Evolutionary conservation across 2,113 vertebrate genomes (phyloP).

Genomic region (Naja naja): DNA sequence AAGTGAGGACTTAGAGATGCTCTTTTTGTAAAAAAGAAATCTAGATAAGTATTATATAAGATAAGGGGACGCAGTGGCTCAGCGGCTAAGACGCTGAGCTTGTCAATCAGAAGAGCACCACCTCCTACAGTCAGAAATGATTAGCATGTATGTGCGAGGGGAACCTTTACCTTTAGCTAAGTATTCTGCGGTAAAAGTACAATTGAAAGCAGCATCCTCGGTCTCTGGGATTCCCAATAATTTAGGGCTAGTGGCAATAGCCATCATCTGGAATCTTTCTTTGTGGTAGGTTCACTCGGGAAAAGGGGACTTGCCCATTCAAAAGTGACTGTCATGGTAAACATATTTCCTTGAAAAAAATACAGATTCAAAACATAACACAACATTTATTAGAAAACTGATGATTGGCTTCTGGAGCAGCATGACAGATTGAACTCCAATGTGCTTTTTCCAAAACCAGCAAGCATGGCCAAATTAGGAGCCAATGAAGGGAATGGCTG

Average conservation of each 20-base stretch:
- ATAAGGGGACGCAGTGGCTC: too few species aligned
- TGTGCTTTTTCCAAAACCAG: not conserved
- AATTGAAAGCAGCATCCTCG: not conserved
- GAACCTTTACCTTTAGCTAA: not conserved
- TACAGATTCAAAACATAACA: not conserved
- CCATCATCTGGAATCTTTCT: not conserved
- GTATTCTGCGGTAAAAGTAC: not conserved
- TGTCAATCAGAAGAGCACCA: too few species aligned
- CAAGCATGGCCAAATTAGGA: not conserved
- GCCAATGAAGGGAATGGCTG: not conserved
- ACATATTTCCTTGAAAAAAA: not conserved
- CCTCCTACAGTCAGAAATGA: too few species aligned
- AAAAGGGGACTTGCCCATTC: not conserved
- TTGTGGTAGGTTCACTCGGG: not conserved
- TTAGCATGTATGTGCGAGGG: too few species aligned
- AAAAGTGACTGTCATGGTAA: not conserved
- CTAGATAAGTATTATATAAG: too few species aligned
- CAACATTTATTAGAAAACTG: not conserved
- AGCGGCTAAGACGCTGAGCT: too few species aligned
- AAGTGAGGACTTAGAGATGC: not conserved
- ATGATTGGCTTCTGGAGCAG: not conserved
- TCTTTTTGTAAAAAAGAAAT: not conserved
- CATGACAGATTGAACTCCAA: not conserved
- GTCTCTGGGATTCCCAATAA: not conserved
- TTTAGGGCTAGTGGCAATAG: not conserved